A percentile compares a stretch with the other conserved stretches of the same genome.
Evolutionary conservation across 2,113 vertebrate genomes (phyloP).

Genomic region (Cercocebus atys): DNA sequence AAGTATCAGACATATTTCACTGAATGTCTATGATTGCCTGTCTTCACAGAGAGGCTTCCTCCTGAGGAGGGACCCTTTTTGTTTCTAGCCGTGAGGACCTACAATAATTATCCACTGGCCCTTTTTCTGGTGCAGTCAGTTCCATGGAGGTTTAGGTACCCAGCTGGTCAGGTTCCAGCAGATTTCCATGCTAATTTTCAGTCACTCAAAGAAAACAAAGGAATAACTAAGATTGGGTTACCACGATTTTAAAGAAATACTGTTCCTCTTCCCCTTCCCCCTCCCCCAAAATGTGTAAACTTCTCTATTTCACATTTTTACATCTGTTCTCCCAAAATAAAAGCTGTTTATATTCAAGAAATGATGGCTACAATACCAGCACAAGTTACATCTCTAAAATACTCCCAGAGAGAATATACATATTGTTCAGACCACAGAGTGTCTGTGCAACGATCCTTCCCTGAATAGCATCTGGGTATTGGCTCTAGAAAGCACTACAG

Average conservation of each 20-base stretch:
- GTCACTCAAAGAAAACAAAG: conserved; percentile 64
- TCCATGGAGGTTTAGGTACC: neutral
- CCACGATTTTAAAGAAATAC: conserved; percentile 29
- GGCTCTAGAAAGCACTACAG: neutral
- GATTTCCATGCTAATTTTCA: conserved; percentile 67
- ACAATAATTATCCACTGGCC: neutral
- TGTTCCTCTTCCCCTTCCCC: neutral
- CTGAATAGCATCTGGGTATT: neutral
- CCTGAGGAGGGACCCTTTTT: neutral
- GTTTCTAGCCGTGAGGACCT: neutral
- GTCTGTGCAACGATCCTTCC: neutral
- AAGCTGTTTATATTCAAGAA: conserved; percentile 50
- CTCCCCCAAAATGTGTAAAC: neutral
- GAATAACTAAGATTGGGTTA: neutral
- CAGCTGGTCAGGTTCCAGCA: conserved; percentile 60
- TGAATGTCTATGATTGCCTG: conserved; percentile 48
- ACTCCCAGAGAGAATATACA: neutral
- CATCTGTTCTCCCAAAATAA: conserved; percentile 60
- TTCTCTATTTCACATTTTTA: conserved; percentile 52
- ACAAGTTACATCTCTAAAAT: neutral
- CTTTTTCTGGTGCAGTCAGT: neutral
- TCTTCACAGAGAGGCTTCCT: conserved; percentile 32
- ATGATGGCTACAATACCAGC: conserved; percentile 14
- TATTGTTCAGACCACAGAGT: neutral
- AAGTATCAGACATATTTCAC: conserved; percentile 42